Evolutionary conservation across 1,140 invertebrate species (phyloP).

Genomic region (Brachionus calyciflorus): DNA sequence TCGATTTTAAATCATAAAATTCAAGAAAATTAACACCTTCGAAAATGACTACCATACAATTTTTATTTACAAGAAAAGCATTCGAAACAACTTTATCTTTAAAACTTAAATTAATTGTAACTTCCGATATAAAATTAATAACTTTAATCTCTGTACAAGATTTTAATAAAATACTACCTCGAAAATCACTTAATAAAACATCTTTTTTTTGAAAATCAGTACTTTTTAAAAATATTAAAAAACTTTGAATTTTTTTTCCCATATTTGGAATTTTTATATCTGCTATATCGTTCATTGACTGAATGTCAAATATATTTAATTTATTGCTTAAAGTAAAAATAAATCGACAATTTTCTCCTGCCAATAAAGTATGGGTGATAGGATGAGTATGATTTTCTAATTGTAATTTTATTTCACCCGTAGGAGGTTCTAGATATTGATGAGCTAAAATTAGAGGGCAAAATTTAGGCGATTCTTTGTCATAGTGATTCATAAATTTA

Average conservation of each 20-base stretch:
- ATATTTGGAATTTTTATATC: neutral
- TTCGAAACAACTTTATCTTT: too few relatives aligned
- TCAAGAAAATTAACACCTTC: too few relatives aligned
- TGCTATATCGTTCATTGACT: neutral
- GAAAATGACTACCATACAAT: too few relatives aligned
- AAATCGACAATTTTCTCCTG: neutral
- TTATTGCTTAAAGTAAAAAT: slow-evolving; percentile 38
- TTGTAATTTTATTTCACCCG: neutral
- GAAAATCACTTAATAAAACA: neutral
- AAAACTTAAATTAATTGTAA: neutral
- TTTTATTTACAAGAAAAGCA: too few relatives aligned
- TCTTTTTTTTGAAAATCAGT: neutral
- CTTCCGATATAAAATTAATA: neutral
- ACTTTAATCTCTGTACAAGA: neutral
- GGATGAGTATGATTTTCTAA: slow-evolving; percentile 11
- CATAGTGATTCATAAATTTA: slow-evolving; percentile 54
- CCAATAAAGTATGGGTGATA: neutral
- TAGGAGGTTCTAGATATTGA: slow-evolving; percentile 52
- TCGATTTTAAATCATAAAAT: too few relatives aligned
- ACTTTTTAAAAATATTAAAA: neutral
- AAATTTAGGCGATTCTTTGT: slow-evolving; percentile 53
- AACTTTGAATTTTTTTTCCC: neutral
- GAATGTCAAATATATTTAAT: neutral
- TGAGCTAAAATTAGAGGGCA: slow-evolving; percentile 56
- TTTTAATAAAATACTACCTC: neutral